Conservation (phyloP, 2,797 vertebrate genomes). For the Anomalospiza imberbis region DNA sequence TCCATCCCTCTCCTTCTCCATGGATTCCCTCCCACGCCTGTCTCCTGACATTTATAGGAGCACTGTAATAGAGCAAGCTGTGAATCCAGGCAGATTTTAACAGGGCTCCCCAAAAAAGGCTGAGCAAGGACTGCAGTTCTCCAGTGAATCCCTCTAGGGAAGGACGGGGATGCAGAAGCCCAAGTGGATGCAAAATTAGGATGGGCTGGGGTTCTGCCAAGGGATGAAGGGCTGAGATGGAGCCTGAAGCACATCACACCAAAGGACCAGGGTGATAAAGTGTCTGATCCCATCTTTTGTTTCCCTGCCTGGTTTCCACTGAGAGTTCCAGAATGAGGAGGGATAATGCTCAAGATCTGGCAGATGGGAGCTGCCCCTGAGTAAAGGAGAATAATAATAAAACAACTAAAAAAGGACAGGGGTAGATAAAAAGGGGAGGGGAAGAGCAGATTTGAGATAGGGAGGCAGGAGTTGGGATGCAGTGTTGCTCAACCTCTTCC, state of each 20-base stretch:
- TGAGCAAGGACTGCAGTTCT: neutral
- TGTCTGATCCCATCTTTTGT: neutral
- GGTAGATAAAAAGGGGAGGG: neutral
- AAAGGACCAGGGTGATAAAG: neutral
- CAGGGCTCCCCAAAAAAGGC: neutral
- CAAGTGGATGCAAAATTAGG: neutral
- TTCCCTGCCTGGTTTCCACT: neutral
- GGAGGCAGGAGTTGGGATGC: neutral
- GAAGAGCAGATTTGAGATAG: neutral
- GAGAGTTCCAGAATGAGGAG: neutral
- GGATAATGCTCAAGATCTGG: neutral
- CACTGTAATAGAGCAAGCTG: neutral
- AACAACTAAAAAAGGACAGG: neutral
- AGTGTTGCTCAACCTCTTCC: neutral
- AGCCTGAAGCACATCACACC: neutral
- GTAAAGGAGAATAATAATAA: neutral
- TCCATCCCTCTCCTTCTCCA: conserved; percentile 26
- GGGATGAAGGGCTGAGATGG: neutral
- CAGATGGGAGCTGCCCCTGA: neutral
- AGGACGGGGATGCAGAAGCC: neutral
- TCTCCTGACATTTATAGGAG: conserved; percentile 20
- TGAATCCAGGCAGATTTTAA: neutral
- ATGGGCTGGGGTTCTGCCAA: neutral
- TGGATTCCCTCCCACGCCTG: conserved; percentile 24
- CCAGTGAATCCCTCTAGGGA: neutral